Evolutionary conservation across 1,140 invertebrate genomes (phyloP).

Genomic region (Hyphantria cunea): DNA sequence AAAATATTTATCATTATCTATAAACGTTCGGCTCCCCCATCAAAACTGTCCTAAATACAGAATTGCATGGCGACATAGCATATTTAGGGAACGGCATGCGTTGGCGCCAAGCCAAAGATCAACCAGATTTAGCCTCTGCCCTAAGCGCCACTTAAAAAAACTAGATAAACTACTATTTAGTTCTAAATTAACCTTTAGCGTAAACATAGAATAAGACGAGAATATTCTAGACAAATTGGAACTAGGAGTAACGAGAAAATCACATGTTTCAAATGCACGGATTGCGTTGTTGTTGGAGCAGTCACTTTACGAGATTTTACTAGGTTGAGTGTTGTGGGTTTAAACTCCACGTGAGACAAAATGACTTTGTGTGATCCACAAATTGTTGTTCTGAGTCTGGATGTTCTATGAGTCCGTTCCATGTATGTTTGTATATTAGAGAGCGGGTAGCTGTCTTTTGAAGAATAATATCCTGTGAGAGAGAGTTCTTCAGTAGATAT

Average conservation of each 20-base stretch:
- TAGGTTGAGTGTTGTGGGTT: too few species aligned
- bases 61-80: conserved; percentile 62
- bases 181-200: background rate
- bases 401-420: too few species aligned
- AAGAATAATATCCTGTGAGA: too few species aligned
- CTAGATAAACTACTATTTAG: conserved; percentile 6
- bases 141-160: conserved; percentile 62
- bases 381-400: too few species aligned
- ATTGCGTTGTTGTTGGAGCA: too few species aligned
- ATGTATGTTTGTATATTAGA: too few species aligned
- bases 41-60: conserved; percentile 66
- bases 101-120: conserved; percentile 61
- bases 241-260: conserved; percentile 1
- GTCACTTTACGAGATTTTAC: too few species aligned
- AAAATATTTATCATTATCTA: conserved; percentile 15
- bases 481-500: too few species aligned
- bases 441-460: too few species aligned
- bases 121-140: conserved; percentile 49
- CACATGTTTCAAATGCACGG: too few species aligned
- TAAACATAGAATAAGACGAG: background rate
- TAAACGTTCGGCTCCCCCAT: conserved; percentile 45
- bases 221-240: background rate
- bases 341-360: too few species aligned
- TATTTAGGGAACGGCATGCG: conserved; percentile 65
- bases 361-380: too few species aligned